Base-by-base conservation (phyloP, 2,888 invertebrate genomes). In the Aelia acuminata region DNA sequence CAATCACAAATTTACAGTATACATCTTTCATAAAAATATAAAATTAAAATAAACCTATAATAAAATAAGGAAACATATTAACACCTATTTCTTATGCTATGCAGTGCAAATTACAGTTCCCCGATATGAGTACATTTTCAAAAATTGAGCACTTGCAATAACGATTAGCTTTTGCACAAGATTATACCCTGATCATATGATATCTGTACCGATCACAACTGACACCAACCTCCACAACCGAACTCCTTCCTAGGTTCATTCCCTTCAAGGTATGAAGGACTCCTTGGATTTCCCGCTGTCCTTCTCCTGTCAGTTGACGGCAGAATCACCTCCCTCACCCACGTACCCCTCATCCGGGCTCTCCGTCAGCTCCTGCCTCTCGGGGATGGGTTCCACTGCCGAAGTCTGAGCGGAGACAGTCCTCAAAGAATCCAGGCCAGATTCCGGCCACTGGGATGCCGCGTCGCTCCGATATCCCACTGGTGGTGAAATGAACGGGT, bases 331-430 rank as follows among this genome's bases (percentile, higher is more conserved):
- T 48, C 93, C 94, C 91, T 97, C 97, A 63, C 97, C 97, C 88
- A 96, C 97, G 92, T 97, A 97, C 31, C 97, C 97, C 92, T 97
- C 97, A 92, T 97, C 97, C 57, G 97, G 96, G 92, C 96, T 97
- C 91, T 97, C 97, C 31, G 96, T 95, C 91, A 94, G 91, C n/a
- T 89, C 90, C 43, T 90, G 90, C 20, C 80, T 93, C 93, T 92
- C 91, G 43, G 50, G 43, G 88, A 90, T 92, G 93, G 94, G 91
- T 92, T 92, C 90, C 93, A 93, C 91, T 57, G 88, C 89, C n/a
- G 87, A 87, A 43, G 90, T 89, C 50, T 90, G 89, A 22, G 90
- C 89, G 22, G 89, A 89, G 39, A 90, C 90, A 84, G 88, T 89
- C 53, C 89, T 70, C 20, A 89, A 75, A 0, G 90, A 89, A 84